Base-by-base conservation (phyloP, 2,888 invertebrate genomes). In the Xylota segnis region DNA sequence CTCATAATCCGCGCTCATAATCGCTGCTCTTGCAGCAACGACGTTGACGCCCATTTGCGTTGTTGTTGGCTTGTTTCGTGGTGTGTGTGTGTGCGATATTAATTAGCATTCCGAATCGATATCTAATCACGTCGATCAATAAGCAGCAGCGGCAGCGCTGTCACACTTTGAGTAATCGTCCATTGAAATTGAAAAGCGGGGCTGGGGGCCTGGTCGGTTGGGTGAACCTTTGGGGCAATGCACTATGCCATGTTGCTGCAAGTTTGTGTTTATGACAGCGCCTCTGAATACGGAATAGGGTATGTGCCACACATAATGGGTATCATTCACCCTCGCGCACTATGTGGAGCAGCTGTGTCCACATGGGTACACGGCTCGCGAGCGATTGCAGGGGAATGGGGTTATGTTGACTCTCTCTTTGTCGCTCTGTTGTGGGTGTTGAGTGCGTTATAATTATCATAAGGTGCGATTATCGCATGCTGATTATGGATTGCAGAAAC, bases 121-220 rank as follows among this genome's bases (percentile, higher is more conserved):
- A 86, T 86, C 86, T 86, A 86, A 86, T 76, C 86, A 86, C 86
- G 86, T 86, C 86, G 86, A 86, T 86, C 86, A 82, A 86, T 86
- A 86, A 77, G 76, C 82, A 77, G 75, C 84, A 76, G 75, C 58
- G 56, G 76, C 82, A 82, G 66, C 61, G 63, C 86, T 86, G 82
- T 86, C 86, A 82, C 86, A 82, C 68, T 86, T 76, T 86, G 82
- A 81, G 76, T 84, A 84, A 84, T 84, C 74, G 83, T 74, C 56
- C 68, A 59, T 61, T 74, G 70, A 66, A 83, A 72, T 61, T 71
- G 65, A 59, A 61, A 52, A 14, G 29, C 9, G 37, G 37, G 10
- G 10, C 0, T 9, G 65, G 63, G 63, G 54, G 45, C n/a, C n/a
- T n/a, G 4, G 27, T 43, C n/a, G 5, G 37, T 5, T 5, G 34